Percentiles rank a stretch among this genome's conserved stretches.
These are phyloP conservation scores for Linhomoeus sp. DNA, from an alignment of 2,888 invertebrate genomes.

Conservation along the genomic window DNA sequence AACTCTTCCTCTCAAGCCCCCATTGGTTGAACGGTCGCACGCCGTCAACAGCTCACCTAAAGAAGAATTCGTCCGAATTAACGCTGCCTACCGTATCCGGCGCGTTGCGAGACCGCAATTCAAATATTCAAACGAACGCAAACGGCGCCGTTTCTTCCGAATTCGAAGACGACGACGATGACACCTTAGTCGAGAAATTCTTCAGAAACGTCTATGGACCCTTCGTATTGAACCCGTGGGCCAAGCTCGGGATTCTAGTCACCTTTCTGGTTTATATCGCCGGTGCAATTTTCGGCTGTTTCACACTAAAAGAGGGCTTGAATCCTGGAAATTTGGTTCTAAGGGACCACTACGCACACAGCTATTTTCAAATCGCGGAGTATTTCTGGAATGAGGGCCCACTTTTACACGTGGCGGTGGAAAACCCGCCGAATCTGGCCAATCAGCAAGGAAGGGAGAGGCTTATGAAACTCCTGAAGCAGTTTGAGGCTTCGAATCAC, in stretches of 20 bases:
- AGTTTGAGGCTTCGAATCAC: constrained; percentile 21
- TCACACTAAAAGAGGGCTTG: constrained; percentile 31
- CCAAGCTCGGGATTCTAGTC: constrained; percentile 38
- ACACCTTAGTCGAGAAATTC: too few species aligned
- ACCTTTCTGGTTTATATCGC: constrained; percentile 52
- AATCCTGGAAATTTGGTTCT: constrained; percentile 24
- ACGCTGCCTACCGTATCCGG: too few species aligned
- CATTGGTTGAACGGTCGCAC: too few species aligned
- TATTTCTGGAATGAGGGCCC: too few species aligned
- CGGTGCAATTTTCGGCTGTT: constrained; percentile 60
- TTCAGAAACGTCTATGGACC: constrained; percentile 18
- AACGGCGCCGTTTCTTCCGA: too few species aligned
- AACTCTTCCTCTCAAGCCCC: too few species aligned
- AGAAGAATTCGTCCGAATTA: too few species aligned
- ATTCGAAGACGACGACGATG: too few species aligned
- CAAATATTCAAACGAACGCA: too few species aligned
- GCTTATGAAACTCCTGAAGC: constrained; percentile 12
- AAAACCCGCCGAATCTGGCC: constrained; percentile 19
- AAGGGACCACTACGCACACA: constrained; percentile 21
- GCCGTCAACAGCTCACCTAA: too few species aligned
- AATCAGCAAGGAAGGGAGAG: constrained; percentile 11
- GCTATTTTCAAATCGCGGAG: too few species aligned
- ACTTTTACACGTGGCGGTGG: constrained; percentile 11
- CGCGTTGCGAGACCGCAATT: too few species aligned
- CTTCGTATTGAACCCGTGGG: constrained; percentile 11